These are phyloP conservation scores for Oncorhynchus clarkii DNA, from an alignment of 2,113 vertebrate genomes.

Conservation along the genomic window DNA sequence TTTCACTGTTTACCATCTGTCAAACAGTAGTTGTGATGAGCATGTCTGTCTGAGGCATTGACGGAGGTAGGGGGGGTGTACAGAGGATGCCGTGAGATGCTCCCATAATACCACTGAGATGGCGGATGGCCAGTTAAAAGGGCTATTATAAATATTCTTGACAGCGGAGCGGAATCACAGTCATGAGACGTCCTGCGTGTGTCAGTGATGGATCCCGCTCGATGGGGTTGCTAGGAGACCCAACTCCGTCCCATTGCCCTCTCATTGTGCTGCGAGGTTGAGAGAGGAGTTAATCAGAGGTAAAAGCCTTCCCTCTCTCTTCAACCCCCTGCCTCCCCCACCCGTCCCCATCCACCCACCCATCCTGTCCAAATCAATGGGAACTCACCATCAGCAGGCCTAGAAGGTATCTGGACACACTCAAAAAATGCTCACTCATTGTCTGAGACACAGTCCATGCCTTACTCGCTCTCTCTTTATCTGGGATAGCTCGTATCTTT, in stretches of 20 bases:
- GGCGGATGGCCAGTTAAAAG: constrained; percentile 32
- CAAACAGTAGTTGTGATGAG: not conserved
- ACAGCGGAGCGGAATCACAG: constrained; percentile 33
- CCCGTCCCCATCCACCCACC: constrained; percentile 16
- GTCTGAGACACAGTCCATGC: not conserved
- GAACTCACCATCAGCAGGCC: constrained; percentile 10
- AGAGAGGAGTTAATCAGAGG: constrained; percentile 69
- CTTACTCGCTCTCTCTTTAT: constrained; percentile 15
- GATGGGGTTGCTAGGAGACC: constrained; percentile 65
- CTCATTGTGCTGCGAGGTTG: constrained; percentile 29
- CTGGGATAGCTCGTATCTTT: not conserved
- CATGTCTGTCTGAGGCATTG: not conserved
- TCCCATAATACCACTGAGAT: constrained; percentile 32
- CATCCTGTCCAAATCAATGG: constrained; percentile 29
- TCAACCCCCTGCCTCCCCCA: constrained; percentile 12
- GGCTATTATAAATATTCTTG: constrained; percentile 43
- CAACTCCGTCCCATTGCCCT: constrained; percentile 30
- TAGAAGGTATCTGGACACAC: constrained; percentile 50
- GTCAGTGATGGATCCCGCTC: constrained; percentile 60
- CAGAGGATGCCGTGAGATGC: constrained; percentile 17
- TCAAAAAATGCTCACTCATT: constrained; percentile 48
- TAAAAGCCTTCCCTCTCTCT: constrained; percentile 65
- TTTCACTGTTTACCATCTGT: not conserved
- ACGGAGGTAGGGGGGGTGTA: constrained; percentile 9
- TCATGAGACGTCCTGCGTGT: constrained; percentile 30